Percentiles rank a stretch among this genome's conserved stretches.
Conservation (phyloP, 1,140 invertebrate species). For the Bombus confusus region DNA sequence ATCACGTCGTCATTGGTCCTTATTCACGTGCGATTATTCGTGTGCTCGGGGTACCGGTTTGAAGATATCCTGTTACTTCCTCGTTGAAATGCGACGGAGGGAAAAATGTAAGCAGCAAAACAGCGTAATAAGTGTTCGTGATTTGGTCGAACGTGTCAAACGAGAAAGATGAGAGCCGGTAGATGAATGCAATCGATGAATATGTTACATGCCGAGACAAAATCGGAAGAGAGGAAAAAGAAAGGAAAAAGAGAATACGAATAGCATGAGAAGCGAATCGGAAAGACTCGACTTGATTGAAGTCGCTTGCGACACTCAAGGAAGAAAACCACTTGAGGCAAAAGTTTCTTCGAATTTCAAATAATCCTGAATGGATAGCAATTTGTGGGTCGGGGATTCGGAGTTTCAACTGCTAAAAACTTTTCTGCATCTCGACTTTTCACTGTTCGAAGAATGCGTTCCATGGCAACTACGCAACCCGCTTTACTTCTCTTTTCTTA, state of each 20-base stretch:
- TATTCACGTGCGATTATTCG: slow-evolving; percentile 61
- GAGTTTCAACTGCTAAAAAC: slow-evolving; percentile 71
- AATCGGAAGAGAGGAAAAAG: background rate
- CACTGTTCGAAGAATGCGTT: slow-evolving; percentile 6
- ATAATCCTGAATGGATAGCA: slow-evolving; percentile 79
- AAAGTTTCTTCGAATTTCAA: slow-evolving; percentile 79
- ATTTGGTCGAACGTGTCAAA: slow-evolving; percentile 51
- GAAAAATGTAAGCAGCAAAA: background rate
- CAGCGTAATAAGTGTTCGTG: slow-evolving; percentile 47
- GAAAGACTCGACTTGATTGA: slow-evolving; percentile 78
- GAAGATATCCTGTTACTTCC: slow-evolving; percentile 3
- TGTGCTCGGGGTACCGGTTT: background rate
- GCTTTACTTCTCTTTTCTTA: background rate
- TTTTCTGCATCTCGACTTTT: slow-evolving; percentile 64
- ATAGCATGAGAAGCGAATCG: slow-evolving; percentile 60
- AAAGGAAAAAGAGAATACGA: slow-evolving; percentile 19
- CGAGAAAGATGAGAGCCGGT: background rate
- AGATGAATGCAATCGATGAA: slow-evolving; percentile 39
- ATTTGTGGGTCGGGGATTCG: slow-evolving; percentile 75
- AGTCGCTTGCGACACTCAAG: slow-evolving; percentile 72
- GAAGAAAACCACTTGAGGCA: slow-evolving; percentile 67
- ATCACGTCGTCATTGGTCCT: slow-evolving; percentile 33
- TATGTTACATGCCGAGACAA: slow-evolving; percentile 6
- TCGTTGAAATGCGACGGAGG: background rate
- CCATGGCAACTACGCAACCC: background rate